Evolutionary conservation across 1,140 invertebrate genomes (phyloP).

Genomic region (Drosophila obscura): DNA sequence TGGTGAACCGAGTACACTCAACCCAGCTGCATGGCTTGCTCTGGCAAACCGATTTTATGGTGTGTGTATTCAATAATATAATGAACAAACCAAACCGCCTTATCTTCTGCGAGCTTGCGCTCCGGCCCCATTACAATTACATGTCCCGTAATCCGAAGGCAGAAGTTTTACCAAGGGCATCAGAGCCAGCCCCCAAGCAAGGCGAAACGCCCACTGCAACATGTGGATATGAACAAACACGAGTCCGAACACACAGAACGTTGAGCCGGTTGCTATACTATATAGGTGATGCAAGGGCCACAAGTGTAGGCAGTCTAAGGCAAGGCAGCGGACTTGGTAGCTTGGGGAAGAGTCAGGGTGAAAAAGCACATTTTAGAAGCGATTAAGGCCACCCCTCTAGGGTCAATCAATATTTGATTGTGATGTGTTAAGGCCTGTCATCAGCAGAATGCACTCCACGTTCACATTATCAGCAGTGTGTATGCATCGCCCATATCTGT

Average conservation of each 20-base stretch:
- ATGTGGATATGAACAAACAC: slow-evolving; percentile 35
- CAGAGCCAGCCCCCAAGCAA: slow-evolving; percentile 11
- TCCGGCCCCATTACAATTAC: slow-evolving; percentile 51
- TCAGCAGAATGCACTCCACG: not conserved
- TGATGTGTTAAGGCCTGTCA: slow-evolving; percentile 3
- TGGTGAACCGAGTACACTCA: no score
- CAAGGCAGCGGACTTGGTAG: no score
- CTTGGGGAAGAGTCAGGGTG: no score
- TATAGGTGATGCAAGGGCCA: not conserved
- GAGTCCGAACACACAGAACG: not conserved
- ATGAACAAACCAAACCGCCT: slow-evolving; percentile 31
- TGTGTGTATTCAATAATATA: slow-evolving; percentile 20
- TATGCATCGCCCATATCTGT: not conserved
- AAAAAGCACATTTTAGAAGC: no score
- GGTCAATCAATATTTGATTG: slow-evolving; percentile 46
- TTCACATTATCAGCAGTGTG: no score
- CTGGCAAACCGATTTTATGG: not conserved
- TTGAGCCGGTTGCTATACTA: no score
- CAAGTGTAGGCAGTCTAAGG: no score
- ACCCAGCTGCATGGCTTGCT: not conserved
- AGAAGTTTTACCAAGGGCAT: not conserved
- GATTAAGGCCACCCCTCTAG: not conserved
- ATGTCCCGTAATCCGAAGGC: slow-evolving; percentile 29
- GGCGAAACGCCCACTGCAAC: slow-evolving; percentile 34
- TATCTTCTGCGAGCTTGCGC: slow-evolving; percentile 45